Evolutionary conservation across 1,140 invertebrate genomes (phyloP).

Genomic region (Coelopa frigida): DNA sequence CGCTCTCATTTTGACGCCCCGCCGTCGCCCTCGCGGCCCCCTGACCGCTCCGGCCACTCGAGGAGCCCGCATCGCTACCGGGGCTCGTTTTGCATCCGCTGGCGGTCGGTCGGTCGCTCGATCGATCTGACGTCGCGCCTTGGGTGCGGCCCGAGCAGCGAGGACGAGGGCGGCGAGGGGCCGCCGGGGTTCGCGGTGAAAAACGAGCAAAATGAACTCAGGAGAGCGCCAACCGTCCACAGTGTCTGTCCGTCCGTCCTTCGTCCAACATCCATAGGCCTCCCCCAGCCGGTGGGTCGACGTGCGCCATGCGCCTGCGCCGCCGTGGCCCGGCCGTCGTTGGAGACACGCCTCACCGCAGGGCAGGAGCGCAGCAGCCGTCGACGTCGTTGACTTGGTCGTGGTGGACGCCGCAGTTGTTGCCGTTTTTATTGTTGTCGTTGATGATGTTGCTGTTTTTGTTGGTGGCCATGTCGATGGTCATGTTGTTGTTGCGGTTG

Average conservation of each 20-base stretch:
- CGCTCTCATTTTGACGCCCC: not conserved
- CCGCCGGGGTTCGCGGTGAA: constrained; percentile 13
- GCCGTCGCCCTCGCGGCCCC: constrained; percentile 2
- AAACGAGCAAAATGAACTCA: constrained; percentile 42
- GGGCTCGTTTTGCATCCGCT: constrained; percentile 37
- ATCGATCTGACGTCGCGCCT: no score
- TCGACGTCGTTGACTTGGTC: constrained; percentile 4
- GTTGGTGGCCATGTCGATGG: no score
- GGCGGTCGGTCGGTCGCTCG: no score
- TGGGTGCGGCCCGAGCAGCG: constrained; percentile 8
- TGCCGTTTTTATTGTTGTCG: not conserved
- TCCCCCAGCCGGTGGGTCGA: no score
- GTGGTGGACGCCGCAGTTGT: not conserved
- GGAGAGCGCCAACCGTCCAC: no score
- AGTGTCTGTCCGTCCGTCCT: no score
- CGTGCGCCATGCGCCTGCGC: constrained; percentile 10
- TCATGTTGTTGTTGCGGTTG: no score
- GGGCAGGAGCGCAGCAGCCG: constrained; percentile 18
- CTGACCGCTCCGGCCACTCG: no score
- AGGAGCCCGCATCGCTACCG: constrained; percentile 43
- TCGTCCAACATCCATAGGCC: no score
- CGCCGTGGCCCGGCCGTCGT: no score
- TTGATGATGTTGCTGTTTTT: not conserved
- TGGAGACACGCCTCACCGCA: constrained; percentile 12
- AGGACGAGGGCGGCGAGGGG: constrained; percentile 22